phyloP scores from a whole-genome alignment of 2,797 vertebrate species.

The Periophthalmus magnuspinnatus region DNA sequence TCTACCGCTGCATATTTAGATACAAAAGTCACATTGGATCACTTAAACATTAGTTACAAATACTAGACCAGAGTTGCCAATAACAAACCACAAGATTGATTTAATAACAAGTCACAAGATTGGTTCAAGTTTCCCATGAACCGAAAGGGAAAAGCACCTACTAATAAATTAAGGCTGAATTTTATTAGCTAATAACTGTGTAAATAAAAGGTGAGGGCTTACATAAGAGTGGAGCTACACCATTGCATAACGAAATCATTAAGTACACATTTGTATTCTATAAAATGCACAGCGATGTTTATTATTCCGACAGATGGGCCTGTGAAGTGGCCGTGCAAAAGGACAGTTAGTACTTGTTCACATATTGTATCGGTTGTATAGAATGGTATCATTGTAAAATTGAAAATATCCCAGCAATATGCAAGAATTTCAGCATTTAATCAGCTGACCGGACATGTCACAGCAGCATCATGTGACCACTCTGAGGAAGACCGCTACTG shows the following conservation, averaged over 20 bases:
- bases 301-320: neutral
- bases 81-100: too few relatives aligned
- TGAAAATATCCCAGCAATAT: neutral
- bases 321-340: neutral
- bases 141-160: neutral
- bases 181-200: neutral
- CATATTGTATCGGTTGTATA: neutral
- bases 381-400: neutral
- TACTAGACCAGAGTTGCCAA: too few relatives aligned
- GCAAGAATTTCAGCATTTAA: neutral
- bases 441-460: too few relatives aligned
- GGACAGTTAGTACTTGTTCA: neutral
- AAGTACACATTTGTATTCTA: neutral
- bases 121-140: too few relatives aligned
- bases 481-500: too few relatives aligned
- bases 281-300: neutral
- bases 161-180: neutral
- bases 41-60: too few relatives aligned
- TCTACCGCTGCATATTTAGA: too few relatives aligned
- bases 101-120: too few relatives aligned
- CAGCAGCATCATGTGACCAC: too few relatives aligned
- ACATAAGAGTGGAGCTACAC: neutral
- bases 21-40: too few relatives aligned
- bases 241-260: neutral
- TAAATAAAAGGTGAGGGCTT: neutral